Base-by-base conservation (phyloP, 1,140 invertebrate genomes). In the Dinothrombium tinctorium region DNA sequence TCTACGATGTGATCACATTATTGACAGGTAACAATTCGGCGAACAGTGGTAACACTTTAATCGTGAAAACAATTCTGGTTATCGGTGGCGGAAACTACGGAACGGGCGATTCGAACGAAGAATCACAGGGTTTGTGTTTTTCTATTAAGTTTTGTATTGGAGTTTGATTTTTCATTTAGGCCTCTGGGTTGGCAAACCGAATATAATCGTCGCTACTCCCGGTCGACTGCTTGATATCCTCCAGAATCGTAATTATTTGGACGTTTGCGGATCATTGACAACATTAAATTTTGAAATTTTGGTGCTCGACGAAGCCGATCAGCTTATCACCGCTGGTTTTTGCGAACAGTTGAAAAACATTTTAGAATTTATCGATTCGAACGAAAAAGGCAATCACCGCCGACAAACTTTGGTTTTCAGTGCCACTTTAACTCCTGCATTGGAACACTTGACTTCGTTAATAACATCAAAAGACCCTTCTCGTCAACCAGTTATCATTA, bases 191-290 rank as follows among this genome's bases (percentile, higher is more conserved):
- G 47, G 47, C 11, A 47, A 48, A 36, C 47, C 47, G 15, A 49
- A 96, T 55, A 74, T 96, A 51, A 76, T 99, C 19, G 73, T 98
- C 26, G 78, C 83, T 5, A 92, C 89, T 53, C 86, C 86, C 23
- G 87, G 87, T 9, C 58, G 68, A 17, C 57, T 90, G 12, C 75
- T 77, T 1, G 86, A 92, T 61, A 81, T 89, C 8, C 37, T 49
- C 1, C 36, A 17, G 11, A 42, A 48, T 19, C 33, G 47, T 7
- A 49, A 49, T 26, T 49, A 31, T 44, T 32, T 49, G 7, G 46
- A 49, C 20, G 24, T 43, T 29, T 48, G 41, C 43, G 47, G 47
- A 15, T 14, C 44, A 8, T 26, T 33, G n/a, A 12, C 11, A 20
- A 39, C 24, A 12, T 29, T 89, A 4, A 73, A 76, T 54, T 90